Percentiles rank a stretch among this genome's conserved stretches.
phyloP scores from a whole-genome alignment of 2,113 vertebrate genomes.

The Xiphias gladius region DNA sequence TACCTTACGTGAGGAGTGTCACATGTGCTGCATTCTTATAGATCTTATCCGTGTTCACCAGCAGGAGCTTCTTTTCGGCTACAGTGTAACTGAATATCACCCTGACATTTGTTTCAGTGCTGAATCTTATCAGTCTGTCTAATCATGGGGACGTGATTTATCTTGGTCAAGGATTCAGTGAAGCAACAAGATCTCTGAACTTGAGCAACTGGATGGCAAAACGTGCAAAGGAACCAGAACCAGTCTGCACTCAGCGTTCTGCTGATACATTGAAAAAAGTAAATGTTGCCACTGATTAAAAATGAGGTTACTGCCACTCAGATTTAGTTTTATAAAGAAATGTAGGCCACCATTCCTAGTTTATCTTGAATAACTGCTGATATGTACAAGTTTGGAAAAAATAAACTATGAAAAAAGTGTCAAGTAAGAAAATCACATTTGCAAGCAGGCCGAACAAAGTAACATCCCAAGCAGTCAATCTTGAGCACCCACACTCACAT shows the following conservation, averaged over 20 bases:
- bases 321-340: neutral
- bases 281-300: neutral
- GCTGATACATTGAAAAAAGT: neutral
- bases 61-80: neutral
- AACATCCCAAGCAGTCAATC: no score
- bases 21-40: neutral
- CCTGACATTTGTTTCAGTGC: neutral
- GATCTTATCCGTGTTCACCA: neutral
- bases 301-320: neutral
- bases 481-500: no score
- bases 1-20: no score
- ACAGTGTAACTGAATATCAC: neutral
- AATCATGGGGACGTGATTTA: neutral
- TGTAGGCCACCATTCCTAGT: neutral
- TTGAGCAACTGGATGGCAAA: neutral
- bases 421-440: neutral
- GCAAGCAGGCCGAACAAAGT: no score
- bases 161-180: neutral
- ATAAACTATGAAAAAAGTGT: neutral
- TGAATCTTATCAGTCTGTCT: neutral
- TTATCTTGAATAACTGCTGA: neutral
- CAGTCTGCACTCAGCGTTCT: neutral
- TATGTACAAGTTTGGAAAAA: no score
- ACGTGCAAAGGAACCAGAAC: neutral
- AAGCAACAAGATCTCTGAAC: neutral